These are phyloP conservation scores for Tragelaphus scriptus DNA, from an alignment of 2,113 vertebrate species.

Conservation along the genomic window DNA sequence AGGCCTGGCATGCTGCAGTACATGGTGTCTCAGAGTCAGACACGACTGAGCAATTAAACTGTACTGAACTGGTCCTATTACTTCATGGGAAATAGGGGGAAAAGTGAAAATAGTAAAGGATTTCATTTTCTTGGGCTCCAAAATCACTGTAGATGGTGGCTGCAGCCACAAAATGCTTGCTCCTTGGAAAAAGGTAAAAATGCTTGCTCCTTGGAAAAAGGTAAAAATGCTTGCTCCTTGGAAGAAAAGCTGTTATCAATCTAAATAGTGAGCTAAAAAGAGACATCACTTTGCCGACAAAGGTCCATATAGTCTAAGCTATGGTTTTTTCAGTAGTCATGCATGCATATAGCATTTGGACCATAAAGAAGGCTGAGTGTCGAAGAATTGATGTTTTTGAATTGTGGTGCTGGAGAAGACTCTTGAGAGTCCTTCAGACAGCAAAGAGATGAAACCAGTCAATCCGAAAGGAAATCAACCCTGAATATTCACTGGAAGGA, in stretches of 20 bases:
- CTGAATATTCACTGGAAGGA: not conserved
- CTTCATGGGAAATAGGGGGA: accelerated
- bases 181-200: not conserved
- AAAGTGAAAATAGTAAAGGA: not conserved
- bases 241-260: not conserved
- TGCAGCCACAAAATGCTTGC: not conserved
- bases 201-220: not conserved
- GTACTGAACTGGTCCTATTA: not conserved
- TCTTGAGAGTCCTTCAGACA: not conserved
- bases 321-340: not conserved
- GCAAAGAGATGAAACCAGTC: not conserved
- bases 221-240: not conserved
- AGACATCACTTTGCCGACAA: not conserved
- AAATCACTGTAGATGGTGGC: not conserved
- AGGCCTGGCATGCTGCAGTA: not conserved
- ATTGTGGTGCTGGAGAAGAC: not conserved
- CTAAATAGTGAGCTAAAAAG: not conserved
- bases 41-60: not conserved
- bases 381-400: not conserved
- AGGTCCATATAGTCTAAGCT: not conserved
- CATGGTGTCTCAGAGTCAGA: accelerated
- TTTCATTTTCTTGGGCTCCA: not conserved
- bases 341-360: not conserved
- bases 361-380: not conserved
- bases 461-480: not conserved